Conservation (phyloP, 2,888 invertebrate genomes). For the Drosophila anomalata region DNA sequence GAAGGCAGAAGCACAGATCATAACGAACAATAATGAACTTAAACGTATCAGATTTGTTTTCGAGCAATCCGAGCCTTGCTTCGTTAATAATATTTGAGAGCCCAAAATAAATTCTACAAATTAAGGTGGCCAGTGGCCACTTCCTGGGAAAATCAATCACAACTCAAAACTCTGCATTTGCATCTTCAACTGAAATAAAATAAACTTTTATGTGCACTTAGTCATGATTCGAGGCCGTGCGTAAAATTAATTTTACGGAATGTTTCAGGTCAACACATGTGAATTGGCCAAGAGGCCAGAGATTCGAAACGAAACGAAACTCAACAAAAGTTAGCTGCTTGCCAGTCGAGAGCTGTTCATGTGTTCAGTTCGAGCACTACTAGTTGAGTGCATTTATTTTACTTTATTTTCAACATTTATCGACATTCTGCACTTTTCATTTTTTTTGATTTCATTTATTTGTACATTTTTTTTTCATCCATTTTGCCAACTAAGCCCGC, state of each 20-base stretch:
- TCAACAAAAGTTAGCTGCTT: constrained; percentile 34
- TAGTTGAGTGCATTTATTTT: constrained; percentile 41
- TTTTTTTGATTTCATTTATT: background rate
- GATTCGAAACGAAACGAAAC: constrained; percentile 30
- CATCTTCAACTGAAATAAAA: constrained; percentile 21
- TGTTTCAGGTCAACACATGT: constrained; percentile 32
- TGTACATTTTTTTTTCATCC: background rate
- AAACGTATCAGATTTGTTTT: constrained; percentile 3
- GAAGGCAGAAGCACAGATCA: constrained; percentile 2
- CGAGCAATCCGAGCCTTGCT: constrained; percentile 7
- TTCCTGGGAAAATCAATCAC: background rate
- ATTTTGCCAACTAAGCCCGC: constrained; percentile 8
- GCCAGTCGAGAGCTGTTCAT: constrained; percentile 33
- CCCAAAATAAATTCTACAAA: background rate
- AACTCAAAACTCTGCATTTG: background rate
- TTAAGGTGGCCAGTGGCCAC: constrained; percentile 7
- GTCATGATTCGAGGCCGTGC: constrained; percentile 44
- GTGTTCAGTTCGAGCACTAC: constrained; percentile 33
- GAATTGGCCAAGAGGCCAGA: constrained; percentile 42
- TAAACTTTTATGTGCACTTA: constrained; percentile 22
- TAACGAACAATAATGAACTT: constrained; percentile 7
- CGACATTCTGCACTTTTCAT: constrained; percentile 27
- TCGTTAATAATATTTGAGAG: constrained; percentile 5
- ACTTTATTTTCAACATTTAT: constrained; percentile 39
- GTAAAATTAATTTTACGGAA: constrained; percentile 51